Percentiles rank a stretch among this genome's conserved stretches.
Evolutionary conservation across 1,140 invertebrate species (phyloP).

Genomic region (Melipona quadrifasciata): DNA sequence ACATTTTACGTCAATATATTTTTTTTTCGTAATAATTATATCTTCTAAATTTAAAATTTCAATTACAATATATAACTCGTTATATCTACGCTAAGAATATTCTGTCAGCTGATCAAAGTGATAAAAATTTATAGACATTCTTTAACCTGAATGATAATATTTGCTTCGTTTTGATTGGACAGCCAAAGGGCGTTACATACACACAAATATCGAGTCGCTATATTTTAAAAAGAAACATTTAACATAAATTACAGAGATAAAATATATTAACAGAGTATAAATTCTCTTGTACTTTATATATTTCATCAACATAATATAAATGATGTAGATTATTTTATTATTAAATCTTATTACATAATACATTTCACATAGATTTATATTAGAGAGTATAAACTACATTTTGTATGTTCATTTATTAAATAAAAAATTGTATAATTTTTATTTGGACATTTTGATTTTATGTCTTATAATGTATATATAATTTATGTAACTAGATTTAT

Average conservation of each 20-base stretch:
- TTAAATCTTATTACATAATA: conserved; percentile 18
- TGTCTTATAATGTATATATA: neutral
- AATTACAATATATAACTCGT: conserved; percentile 6
- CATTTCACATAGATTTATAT: neutral
- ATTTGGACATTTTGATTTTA: neutral
- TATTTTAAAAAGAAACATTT: neutral
- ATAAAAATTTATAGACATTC: conserved; percentile 25
- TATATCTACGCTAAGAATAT: conserved; percentile 8
- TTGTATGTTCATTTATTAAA: neutral
- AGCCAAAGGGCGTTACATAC: conserved; percentile 18
- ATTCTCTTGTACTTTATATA: neutral
- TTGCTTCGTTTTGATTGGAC: conserved; percentile 21
- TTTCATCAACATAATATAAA: neutral
- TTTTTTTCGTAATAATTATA: neutral
- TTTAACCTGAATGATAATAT: conserved; percentile 33
- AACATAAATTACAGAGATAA: conserved; percentile 35
- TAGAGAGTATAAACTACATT: neutral
- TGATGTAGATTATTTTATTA: neutral
- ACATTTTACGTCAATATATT: neutral
- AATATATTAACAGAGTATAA: conserved; percentile 26
- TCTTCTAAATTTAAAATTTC: conserved; percentile 7
- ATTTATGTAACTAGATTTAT: conserved; percentile 15
- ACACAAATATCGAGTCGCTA: neutral
- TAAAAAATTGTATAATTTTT: neutral
- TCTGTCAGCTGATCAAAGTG: conserved; percentile 47